Conservation (phyloP, 2,113 vertebrate genomes). For the Petrocephalus microphthalmus region DNA sequence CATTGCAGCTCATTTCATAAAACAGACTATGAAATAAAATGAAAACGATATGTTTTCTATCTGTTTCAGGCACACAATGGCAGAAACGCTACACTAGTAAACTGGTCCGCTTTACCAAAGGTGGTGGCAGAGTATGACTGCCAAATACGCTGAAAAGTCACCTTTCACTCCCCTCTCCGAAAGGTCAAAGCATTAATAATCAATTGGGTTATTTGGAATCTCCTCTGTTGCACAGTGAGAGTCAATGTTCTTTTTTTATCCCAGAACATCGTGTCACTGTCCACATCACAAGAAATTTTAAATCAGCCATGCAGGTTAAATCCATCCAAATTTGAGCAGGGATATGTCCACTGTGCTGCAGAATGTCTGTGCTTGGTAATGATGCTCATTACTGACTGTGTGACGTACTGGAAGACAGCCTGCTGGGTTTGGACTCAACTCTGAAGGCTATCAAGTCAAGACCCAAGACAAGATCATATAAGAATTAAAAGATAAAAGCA, state of each 20-base stretch:
- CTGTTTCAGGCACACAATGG: background rate
- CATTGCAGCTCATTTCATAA: background rate
- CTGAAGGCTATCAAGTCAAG: background rate
- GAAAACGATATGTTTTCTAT: background rate
- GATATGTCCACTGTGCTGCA: background rate
- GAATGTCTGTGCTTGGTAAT: background rate
- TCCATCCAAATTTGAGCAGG: background rate
- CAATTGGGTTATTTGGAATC: background rate
- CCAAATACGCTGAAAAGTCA: background rate
- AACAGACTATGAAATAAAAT: background rate
- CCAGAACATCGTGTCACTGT: background rate
- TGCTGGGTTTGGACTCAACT: background rate
- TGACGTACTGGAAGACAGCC: background rate
- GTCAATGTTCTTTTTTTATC: background rate
- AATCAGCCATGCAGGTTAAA: background rate
- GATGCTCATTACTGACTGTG: background rate
- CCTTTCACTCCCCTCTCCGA: background rate
- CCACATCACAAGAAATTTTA: background rate
- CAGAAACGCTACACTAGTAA: background rate
- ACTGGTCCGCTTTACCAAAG: background rate
- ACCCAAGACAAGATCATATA: background rate
- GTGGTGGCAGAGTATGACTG: background rate
- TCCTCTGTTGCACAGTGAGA: background rate
- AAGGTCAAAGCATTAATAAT: conserved; percentile 1
- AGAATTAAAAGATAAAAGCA: background rate